Percentiles rank a stretch among this genome's conserved stretches.
These are phyloP conservation scores for Oligia fasciuncula DNA, from an alignment of 2,888 invertebrate genomes.

Conservation along the genomic window DNA sequence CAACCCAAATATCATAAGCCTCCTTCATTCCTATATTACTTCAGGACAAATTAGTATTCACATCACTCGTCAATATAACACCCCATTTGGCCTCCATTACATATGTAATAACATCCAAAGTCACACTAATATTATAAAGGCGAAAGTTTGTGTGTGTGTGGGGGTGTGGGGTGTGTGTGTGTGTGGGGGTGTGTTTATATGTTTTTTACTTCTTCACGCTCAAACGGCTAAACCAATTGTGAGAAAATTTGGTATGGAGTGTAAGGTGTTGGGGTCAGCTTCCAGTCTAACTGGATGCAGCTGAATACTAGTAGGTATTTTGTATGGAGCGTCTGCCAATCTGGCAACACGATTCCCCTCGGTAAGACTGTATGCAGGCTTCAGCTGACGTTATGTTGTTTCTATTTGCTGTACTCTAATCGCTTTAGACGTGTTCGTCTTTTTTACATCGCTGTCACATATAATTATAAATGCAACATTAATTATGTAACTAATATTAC, in stretches of 20 bases:
- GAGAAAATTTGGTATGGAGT: too few species aligned
- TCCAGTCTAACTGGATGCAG: neutral
- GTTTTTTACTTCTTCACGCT: too few species aligned
- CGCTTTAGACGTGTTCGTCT: too few species aligned
- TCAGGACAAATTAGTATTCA: conserved; percentile 35
- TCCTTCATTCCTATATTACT: conserved; percentile 9
- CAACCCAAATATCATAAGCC: neutral
- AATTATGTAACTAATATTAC: too few species aligned
- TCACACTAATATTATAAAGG: too few species aligned
- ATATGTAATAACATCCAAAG: conserved; percentile 38
- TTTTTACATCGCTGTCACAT: too few species aligned
- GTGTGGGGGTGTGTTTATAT: too few species aligned
- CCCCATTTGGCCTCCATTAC: conserved; percentile 43
- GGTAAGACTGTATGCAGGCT: neutral
- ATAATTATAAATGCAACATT: too few species aligned
- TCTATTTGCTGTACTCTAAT: too few species aligned
- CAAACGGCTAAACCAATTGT: too few species aligned
- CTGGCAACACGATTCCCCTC: neutral
- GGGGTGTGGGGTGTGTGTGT: too few species aligned
- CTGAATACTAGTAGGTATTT: neutral
- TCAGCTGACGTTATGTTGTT: neutral
- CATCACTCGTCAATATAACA: conserved; percentile 39
- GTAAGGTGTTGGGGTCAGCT: neutral
- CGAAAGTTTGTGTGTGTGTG: too few species aligned
- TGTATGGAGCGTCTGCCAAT: neutral